Percentiles rank a stretch among this genome's conserved stretches.
These are phyloP conservation scores for Sterna hirundo DNA, from an alignment of 2,113 vertebrate genomes.

Conservation along the genomic window DNA sequence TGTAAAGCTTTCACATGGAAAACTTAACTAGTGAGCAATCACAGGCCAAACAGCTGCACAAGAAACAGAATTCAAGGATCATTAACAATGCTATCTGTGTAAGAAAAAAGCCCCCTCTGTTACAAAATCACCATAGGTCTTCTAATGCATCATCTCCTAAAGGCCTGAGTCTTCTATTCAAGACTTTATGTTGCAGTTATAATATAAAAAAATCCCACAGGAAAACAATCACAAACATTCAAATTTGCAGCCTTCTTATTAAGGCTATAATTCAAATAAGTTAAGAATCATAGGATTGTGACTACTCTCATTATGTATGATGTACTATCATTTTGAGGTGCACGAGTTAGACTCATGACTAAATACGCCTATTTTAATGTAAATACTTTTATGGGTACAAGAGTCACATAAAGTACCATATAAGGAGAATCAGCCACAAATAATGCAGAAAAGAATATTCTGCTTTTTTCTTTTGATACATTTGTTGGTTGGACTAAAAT, in stretches of 20 bases:
- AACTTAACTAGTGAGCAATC: not conserved
- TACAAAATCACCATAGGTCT: not conserved
- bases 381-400: not conserved
- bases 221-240: not conserved
- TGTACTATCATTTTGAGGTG: not conserved
- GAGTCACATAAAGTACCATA: not conserved
- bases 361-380: not conserved
- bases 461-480: not conserved
- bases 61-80: not conserved
- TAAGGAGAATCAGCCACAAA: not conserved
- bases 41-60: not conserved
- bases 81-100: accelerated
- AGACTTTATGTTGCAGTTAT: not conserved
- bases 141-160: not conserved
- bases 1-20: not conserved
- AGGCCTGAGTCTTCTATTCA: not conserved
- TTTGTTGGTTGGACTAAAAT: not conserved
- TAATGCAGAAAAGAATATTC: not conserved
- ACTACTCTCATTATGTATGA: not conserved
- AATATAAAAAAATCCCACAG: not conserved
- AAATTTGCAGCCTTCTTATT: not conserved
- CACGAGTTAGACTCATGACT: not conserved
- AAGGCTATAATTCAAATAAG: not conserved
- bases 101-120: not conserved
- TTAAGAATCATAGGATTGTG: not conserved